These are phyloP conservation scores for Pteronotus mesoamericanus DNA, from an alignment of 2,797 vertebrate genomes.

Conservation along the genomic window DNA sequence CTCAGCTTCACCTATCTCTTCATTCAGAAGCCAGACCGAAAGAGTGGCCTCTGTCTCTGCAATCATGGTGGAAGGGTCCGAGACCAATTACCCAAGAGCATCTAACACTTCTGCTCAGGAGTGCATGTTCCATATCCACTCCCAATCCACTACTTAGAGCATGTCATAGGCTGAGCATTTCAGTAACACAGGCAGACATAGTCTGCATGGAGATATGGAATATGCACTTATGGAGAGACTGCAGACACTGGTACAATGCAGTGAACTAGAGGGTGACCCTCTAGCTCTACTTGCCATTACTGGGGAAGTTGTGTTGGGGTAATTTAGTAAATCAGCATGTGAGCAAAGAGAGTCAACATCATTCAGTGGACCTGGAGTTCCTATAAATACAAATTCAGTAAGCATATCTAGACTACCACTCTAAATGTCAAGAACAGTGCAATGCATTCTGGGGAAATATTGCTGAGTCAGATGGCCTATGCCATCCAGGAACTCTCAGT, in stretches of 20 bases:
- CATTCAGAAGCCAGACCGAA: background rate
- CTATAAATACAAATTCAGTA: background rate
- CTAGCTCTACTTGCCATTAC: background rate
- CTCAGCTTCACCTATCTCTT: background rate
- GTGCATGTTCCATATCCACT: background rate
- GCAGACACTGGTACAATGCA: background rate
- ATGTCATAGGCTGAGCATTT: background rate
- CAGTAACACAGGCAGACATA: background rate
- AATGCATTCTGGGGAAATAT: background rate
- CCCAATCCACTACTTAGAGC: background rate
- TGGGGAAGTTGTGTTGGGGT: background rate
- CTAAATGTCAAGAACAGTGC: background rate
- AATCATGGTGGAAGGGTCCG: background rate
- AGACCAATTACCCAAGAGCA: background rate
- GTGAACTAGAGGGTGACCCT: background rate
- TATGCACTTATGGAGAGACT: background rate
- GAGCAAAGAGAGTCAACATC: background rate
- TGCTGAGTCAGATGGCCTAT: background rate
- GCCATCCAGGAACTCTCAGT: background rate
- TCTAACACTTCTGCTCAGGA: background rate
- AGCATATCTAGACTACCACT: background rate
- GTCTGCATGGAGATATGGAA: background rate
- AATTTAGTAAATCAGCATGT: background rate
- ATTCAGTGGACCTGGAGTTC: background rate
- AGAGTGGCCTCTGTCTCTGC: background rate